A percentile compares a stretch with the other conserved stretches of the same genome.
These are phyloP conservation scores for Collichthys lucidus DNA, from an alignment of 2,113 vertebrate genomes.

Conservation along the genomic window DNA sequence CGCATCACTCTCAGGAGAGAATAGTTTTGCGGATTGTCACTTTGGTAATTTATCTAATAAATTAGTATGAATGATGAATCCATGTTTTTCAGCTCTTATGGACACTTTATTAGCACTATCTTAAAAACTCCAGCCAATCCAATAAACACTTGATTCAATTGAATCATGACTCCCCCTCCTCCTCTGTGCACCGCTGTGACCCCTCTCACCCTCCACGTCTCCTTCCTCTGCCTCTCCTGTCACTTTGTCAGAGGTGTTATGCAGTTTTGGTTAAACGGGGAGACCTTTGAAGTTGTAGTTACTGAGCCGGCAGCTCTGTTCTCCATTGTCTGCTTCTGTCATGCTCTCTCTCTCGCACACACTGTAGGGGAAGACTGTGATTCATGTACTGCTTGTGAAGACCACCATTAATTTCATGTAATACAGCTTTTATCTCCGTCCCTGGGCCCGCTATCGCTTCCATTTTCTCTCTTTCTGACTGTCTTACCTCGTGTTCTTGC, in stretches of 20 bases:
- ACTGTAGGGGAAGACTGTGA: slow-evolving; percentile 93
- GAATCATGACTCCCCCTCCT: slow-evolving; percentile 47
- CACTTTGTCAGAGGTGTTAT: slow-evolving; percentile 87
- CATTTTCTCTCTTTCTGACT: slow-evolving; percentile 59
- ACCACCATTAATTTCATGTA: slow-evolving; percentile 98
- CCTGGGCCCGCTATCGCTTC: slow-evolving; percentile 90
- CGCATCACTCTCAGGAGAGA: not conserved
- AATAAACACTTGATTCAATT: not conserved
- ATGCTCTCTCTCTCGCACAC: slow-evolving; percentile 83
- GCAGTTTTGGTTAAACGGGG: slow-evolving; percentile 90
- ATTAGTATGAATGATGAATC: not conserved
- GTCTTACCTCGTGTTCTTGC: slow-evolving; percentile 38
- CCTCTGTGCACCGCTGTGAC: not conserved
- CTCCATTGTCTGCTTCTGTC: slow-evolving; percentile 91
- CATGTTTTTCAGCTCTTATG: not conserved
- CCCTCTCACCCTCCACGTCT: slow-evolving; percentile 79
- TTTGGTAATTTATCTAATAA: not conserved
- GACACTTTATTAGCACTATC: not conserved
- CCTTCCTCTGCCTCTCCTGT: slow-evolving; percentile 88
- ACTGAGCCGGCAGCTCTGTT: slow-evolving; percentile 92
- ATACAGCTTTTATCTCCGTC: slow-evolving; percentile 97
- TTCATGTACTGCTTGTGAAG: slow-evolving; percentile 96
- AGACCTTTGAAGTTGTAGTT: slow-evolving; percentile 96
- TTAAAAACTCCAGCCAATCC: not conserved
- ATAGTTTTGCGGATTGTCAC: not conserved